These are phyloP conservation scores for Conus canariensis DNA, from an alignment of 2,888 invertebrate species.

Conservation along the genomic window DNA sequence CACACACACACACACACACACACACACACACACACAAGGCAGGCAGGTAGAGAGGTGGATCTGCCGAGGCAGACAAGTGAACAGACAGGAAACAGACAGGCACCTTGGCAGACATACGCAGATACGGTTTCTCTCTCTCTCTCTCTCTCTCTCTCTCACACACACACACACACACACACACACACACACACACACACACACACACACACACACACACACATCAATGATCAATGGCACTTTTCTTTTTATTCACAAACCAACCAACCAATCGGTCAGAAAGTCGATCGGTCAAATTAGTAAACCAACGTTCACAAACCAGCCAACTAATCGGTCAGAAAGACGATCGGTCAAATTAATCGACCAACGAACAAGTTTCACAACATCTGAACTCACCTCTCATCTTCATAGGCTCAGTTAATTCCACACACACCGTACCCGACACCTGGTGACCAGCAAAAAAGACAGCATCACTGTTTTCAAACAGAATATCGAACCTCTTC, in stretches of 20 bases:
- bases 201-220: too few relatives aligned
- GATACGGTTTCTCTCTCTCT: too few relatives aligned
- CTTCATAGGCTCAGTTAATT: slow-evolving; percentile 50
- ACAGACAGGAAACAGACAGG: too few relatives aligned
- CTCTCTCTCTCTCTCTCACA: too few relatives aligned
- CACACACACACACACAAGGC: not conserved
- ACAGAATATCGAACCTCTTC: slow-evolving; percentile 46
- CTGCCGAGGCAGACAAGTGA: too few relatives aligned
- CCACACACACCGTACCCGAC: slow-evolving; percentile 46
- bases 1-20: not conserved
- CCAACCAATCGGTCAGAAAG: not conserved
- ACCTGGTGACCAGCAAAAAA: slow-evolving; percentile 49
- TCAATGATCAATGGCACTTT: too few relatives aligned
- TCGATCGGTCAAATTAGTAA: too few relatives aligned
- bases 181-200: too few relatives aligned
- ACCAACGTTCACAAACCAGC: not conserved
- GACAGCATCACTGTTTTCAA: slow-evolving; percentile 44
- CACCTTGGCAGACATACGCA: too few relatives aligned
- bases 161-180: too few relatives aligned
- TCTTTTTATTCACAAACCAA: not conserved
- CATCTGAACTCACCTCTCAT: slow-evolving; percentile 50
- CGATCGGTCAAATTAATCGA: too few relatives aligned
- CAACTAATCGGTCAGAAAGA: not conserved
- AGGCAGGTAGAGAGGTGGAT: not conserved
- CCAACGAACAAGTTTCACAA: too few relatives aligned